These are phyloP conservation scores for Molothrus ater DNA, from an alignment of 2,797 vertebrate species.

Conservation along the genomic window DNA sequence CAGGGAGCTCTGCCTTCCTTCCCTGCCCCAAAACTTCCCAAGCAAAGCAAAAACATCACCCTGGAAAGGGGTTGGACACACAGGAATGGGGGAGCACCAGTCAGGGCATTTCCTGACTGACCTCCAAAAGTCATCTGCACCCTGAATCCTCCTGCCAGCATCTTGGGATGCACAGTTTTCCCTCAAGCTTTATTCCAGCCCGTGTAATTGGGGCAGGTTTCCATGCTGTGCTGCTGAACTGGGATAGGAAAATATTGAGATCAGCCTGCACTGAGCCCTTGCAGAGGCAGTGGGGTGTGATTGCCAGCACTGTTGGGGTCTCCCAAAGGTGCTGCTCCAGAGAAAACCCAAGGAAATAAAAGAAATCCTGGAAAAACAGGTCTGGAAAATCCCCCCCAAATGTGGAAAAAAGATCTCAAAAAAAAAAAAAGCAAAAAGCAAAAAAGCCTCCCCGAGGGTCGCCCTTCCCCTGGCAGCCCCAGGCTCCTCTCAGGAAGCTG, in stretches of 20 bases:
- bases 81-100: not conserved
- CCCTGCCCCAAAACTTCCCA: not conserved
- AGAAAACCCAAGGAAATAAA: not conserved
- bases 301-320: not conserved
- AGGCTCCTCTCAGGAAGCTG: not conserved
- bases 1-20: not conserved
- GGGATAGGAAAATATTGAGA: not conserved
- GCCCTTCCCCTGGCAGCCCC: not conserved
- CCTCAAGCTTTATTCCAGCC: slow-evolving; percentile 1
- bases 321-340: too few relatives aligned
- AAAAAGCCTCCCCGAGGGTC: not conserved
- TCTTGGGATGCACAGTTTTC: not conserved
- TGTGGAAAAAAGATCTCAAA: not conserved
- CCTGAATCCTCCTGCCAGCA: slow-evolving; percentile 3
- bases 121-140: not conserved
- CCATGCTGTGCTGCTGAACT: not conserved
- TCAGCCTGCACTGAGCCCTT: not conserved
- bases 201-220: slow-evolving; percentile 29
- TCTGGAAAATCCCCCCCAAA: not conserved
- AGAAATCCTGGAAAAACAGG: not conserved
- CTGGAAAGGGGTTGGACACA: not conserved
- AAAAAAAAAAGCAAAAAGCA: not conserved
- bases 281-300: accelerated
- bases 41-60: not conserved
- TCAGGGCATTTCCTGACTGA: not conserved